Base-by-base conservation (phyloP, 2,797 vertebrate species). In the Rhinoraja longicauda region DNA sequence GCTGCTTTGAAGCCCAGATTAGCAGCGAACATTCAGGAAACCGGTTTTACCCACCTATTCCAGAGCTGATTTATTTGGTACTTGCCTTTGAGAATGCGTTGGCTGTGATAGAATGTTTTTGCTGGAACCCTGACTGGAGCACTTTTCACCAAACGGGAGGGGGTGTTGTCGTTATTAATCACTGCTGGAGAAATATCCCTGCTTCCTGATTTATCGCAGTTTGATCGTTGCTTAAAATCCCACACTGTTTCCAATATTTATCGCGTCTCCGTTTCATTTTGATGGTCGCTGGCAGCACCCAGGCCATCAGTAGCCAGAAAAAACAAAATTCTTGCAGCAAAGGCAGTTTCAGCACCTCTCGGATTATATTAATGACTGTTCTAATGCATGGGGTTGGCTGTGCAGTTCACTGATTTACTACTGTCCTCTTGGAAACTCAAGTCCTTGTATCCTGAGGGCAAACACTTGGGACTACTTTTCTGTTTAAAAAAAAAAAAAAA, bases 211-310 rank as follows among this genome's bases (percentile, higher is more conserved):
- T 88, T 88, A 88, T 67, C 32, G 24, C 59, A 88, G 84, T 67
- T 64, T 88, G 67, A 84, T 88, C 36, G 62, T 88, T 21, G 67
- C 84, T 88, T 88, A 67, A 36, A 88, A 64, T 88, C 62, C 59
- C 84, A 64, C 84, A 88, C 62, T 88, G 62, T 88, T 88, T 67
- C 84, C 59, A 88, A 88, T 64, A 88, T 88, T 67, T 88, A 88
- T 88, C 84, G 88, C 84, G 67, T 88, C 84, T 88, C 84, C 88
- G 67, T 88, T 88, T 88, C 59, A 67, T 88, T 88, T 64, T 88
- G 84, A 88, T 88, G 32, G 62, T 88, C 88, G n/a, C 62, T 88
- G 84, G 84, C 84, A 88, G 84, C 84, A 88, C 84, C 84, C n/a
- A 64, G 32, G 32, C 15, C n/a, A 19, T 67, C n/a, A 24, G 62